Percentiles rank a stretch among this genome's conserved stretches.
These are phyloP conservation scores for Drosophila eohydei DNA, from an alignment of 2,888 invertebrate species.

Conservation along the genomic window DNA sequence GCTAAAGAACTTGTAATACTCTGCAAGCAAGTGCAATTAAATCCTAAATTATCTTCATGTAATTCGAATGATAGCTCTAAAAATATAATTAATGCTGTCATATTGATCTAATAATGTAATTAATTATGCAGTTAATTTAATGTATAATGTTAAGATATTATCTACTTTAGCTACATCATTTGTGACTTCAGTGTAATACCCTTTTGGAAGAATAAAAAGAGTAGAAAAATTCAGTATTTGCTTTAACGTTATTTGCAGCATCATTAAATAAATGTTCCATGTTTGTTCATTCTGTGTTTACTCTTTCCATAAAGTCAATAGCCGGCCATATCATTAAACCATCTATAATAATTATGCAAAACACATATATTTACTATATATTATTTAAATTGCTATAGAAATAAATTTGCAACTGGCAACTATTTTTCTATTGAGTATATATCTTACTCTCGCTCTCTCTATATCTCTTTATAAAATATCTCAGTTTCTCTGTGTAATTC, in stretches of 20 bases:
- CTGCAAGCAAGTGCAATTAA: not conserved
- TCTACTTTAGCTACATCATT: too few species aligned
- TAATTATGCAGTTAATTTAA: too few species aligned
- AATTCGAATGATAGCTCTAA: not conserved
- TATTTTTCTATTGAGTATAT: not conserved
- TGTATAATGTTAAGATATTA: too few species aligned
- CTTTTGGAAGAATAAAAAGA: too few species aligned
- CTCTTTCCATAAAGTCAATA: not conserved
- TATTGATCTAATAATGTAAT: not conserved
- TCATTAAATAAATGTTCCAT: slow-evolving; percentile 1
- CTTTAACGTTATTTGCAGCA: not conserved
- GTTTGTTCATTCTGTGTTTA: not conserved
- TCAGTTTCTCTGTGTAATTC: not conserved
- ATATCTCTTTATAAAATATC: not conserved
- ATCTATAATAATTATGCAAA: not conserved
- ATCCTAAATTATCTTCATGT: not conserved
- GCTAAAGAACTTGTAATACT: not conserved
- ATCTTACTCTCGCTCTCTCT: not conserved
- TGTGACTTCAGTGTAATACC: too few species aligned
- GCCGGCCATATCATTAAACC: not conserved
- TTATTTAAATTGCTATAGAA: slow-evolving; percentile 1
- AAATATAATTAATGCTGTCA: not conserved
- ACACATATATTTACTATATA: not conserved
- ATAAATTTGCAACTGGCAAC: not conserved
- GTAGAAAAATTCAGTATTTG: not conserved